Conservation (phyloP, 2,113 vertebrate species). For the Recurvirostra avosetta region DNA sequence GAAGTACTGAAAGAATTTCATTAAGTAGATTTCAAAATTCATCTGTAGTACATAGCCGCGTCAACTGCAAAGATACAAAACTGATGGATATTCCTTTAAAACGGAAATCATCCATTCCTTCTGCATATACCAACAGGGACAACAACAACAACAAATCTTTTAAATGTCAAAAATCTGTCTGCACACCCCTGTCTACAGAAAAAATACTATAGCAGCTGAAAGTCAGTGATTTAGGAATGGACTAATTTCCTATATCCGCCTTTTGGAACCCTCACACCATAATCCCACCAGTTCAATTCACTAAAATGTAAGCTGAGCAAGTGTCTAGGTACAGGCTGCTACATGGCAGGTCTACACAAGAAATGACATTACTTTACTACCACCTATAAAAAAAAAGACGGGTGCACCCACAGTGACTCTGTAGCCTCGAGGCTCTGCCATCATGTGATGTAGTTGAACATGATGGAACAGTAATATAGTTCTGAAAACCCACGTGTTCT, state of each 20-base stretch:
- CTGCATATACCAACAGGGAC: neutral
- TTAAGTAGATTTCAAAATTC: neutral
- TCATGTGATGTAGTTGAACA: neutral
- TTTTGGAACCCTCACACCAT: neutral
- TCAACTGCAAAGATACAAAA: neutral
- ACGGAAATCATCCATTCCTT: neutral
- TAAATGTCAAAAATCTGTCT: neutral
- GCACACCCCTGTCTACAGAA: neutral
- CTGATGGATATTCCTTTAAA: neutral
- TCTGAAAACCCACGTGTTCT: neutral
- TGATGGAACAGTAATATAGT: neutral
- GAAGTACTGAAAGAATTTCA: neutral
- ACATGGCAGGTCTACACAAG: neutral
- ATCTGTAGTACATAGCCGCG: neutral
- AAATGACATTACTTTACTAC: neutral
- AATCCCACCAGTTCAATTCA: neutral
- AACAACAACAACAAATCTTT: neutral
- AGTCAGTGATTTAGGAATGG: neutral
- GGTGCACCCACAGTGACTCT: neutral
- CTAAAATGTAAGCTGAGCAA: neutral
- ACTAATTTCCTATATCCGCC: neutral
- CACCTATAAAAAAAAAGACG: neutral
- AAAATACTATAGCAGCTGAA: neutral
- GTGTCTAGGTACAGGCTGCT: neutral
- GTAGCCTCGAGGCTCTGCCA: neutral